Percentiles rank a stretch among this genome's conserved stretches.
phyloP scores from a whole-genome alignment of 2,113 vertebrate genomes.

The Chunga burmeisteri region DNA sequence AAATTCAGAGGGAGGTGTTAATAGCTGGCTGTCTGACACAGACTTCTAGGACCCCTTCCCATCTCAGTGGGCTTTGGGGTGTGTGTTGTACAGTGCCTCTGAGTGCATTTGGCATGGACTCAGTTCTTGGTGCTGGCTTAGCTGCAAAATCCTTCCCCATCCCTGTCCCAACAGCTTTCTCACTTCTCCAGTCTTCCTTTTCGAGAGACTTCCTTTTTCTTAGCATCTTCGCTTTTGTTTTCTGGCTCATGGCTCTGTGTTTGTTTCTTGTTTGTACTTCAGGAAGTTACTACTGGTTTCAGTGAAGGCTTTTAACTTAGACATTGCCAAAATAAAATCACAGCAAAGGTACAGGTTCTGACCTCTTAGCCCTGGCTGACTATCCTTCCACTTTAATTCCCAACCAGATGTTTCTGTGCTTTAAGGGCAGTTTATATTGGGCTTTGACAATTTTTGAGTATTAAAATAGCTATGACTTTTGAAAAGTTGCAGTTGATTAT shows the following conservation, averaged over 20 bases:
- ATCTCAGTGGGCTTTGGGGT: rapidly evolving
- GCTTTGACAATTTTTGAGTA: not conserved
- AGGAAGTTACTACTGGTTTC: not conserved
- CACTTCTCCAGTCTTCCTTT: not conserved
- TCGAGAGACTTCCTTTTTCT: not conserved
- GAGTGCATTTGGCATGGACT: not conserved
- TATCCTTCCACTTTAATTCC: not conserved
- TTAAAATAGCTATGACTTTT: not conserved
- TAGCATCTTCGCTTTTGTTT: not conserved
- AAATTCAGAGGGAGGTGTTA: not conserved
- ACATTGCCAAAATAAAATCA: not conserved
- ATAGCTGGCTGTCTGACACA: not conserved
- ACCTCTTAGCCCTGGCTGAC: not conserved
- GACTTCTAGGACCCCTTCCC: not conserved
- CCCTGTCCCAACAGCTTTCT: not conserved
- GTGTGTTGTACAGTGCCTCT: rapidly evolving
- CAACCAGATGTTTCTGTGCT: not conserved
- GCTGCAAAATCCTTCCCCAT: not conserved
- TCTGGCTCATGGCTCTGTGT: not conserved
- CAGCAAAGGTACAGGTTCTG: not conserved
- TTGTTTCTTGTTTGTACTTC: not conserved
- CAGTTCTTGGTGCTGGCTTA: not conserved
- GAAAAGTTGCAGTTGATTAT: not conserved
- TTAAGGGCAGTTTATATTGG: not conserved
- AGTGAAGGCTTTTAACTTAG: not conserved